phyloP scores from a whole-genome alignment of 2,113 vertebrate species.

The Ibidorhyncha struthersii region DNA sequence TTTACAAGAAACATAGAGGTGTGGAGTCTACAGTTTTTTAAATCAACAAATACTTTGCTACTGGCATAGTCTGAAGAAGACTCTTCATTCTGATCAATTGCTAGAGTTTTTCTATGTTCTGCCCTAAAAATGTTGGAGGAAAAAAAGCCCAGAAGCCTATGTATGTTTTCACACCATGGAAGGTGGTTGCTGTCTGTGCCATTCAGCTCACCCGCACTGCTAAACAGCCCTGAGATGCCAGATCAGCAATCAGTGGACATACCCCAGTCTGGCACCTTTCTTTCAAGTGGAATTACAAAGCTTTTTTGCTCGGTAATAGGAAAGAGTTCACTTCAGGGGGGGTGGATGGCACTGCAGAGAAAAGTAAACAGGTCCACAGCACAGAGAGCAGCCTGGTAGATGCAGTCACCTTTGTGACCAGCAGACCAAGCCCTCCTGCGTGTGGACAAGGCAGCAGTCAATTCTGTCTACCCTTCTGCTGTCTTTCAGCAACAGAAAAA shows the following conservation, averaged over 20 bases:
- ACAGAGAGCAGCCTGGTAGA: neutral
- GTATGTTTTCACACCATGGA: neutral
- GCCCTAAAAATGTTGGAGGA: neutral
- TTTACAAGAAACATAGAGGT: neutral
- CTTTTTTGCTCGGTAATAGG: neutral
- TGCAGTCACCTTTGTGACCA: neutral
- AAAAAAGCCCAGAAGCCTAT: accelerated
- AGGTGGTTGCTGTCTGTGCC: neutral
- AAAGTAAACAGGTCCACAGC: neutral
- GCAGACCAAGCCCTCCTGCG: neutral
- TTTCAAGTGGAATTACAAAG: neutral
- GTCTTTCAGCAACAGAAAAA: neutral
- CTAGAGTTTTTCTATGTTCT: neutral
- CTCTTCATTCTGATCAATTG: neutral
- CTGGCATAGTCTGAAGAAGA: neutral
- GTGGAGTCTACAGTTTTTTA: neutral
- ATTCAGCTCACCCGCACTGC: neutral
- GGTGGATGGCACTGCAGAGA: neutral
- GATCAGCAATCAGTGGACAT: neutral
- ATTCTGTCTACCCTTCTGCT: neutral
- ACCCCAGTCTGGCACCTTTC: neutral
- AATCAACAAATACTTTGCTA: neutral
- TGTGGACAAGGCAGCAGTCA: neutral
- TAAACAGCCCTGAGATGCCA: neutral
- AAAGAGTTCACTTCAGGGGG: neutral